A percentile compares a stretch with the other conserved stretches of the same genome.
phyloP scores from a whole-genome alignment of 2,113 vertebrate genomes.

The Calyptomena viridis region DNA sequence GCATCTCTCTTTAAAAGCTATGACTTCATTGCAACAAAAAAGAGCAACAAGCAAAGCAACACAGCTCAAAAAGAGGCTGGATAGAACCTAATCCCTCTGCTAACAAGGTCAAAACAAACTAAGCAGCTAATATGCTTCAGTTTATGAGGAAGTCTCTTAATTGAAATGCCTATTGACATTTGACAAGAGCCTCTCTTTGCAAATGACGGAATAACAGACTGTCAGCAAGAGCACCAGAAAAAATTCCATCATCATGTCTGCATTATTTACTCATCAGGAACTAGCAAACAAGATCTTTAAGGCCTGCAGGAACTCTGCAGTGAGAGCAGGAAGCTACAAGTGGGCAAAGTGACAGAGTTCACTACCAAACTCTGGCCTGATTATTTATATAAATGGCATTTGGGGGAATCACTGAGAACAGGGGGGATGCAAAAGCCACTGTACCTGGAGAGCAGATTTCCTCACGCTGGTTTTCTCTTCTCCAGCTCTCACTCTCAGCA shows the following conservation, averaged over 20 bases:
- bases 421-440: not conserved
- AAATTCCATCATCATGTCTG: slow-evolving; percentile 23
- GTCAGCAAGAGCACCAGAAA: slow-evolving; percentile 4
- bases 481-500: slow-evolving; percentile 77
- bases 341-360: not conserved
- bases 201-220: slow-evolving; percentile 28
- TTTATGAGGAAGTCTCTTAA: slow-evolving; percentile 49
- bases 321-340: not conserved
- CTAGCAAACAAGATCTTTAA: not conserved
- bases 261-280: slow-evolving; percentile 21
- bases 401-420: not conserved
- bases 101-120: slow-evolving; percentile 55
- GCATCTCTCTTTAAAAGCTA: not conserved
- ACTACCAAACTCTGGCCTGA: not conserved
- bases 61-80: not conserved
- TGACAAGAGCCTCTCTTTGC: slow-evolving; percentile 46
- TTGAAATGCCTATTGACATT: slow-evolving; percentile 64
- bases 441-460: slow-evolving; percentile 91
- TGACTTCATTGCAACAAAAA: not conserved
- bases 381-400: not conserved
- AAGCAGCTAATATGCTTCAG: slow-evolving; percentile 9
- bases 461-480: slow-evolving; percentile 88
- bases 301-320: not conserved
- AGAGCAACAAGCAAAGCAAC: not conserved
- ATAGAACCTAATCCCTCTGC: not conserved